Conservation (phyloP, 2,888 invertebrate species). For the Leucania comma region DNA sequence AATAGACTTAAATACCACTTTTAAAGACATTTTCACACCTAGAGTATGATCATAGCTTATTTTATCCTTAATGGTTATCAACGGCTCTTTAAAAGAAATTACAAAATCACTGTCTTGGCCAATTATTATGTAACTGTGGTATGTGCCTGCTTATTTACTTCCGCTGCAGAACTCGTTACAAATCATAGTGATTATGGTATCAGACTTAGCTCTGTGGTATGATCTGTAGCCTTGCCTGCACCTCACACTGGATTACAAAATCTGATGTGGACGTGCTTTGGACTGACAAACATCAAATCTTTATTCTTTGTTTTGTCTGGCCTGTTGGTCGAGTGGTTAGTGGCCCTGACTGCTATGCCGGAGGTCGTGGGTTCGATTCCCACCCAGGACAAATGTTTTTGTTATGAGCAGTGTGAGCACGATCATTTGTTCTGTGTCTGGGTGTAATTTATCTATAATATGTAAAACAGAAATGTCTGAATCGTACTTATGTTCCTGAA, state of each 20-base stretch:
- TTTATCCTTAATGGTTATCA: neutral
- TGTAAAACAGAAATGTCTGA: no score
- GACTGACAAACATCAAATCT: neutral
- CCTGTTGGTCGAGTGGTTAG: no score
- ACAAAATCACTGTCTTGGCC: neutral
- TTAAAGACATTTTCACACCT: neutral
- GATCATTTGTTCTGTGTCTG: no score
- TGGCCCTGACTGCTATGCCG: no score
- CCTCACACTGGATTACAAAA: constrained; percentile 18
- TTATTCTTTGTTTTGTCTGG: no score
- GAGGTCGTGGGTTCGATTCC: no score
- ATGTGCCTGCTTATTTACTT: constrained; percentile 5
- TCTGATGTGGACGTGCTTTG: neutral
- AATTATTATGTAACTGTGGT: constrained; percentile 2
- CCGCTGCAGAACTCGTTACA: neutral
- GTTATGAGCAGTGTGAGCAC: no score
- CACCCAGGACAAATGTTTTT: no score
- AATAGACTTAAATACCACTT: constrained; percentile 10
- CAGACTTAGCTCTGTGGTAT: constrained; percentile 12
- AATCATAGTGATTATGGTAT: neutral
- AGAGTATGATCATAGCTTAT: neutral
- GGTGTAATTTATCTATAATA: no score
- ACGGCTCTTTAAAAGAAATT: constrained; percentile 7
- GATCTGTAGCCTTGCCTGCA: constrained; percentile 8
- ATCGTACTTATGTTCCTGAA: neutral